Conservation (phyloP, 2,888 invertebrate genomes). For the Tribolium freemani region DNA sequence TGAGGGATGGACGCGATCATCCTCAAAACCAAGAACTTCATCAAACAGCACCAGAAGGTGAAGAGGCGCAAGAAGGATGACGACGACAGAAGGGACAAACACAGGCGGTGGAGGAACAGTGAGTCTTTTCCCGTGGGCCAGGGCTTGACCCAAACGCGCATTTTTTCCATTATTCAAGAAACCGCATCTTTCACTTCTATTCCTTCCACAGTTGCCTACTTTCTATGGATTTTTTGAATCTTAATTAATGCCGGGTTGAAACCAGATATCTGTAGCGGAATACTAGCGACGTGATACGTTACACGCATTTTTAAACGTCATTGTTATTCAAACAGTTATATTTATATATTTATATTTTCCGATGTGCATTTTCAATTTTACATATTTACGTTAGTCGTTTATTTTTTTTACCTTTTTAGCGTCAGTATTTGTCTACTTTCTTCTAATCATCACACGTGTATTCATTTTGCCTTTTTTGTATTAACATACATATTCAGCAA, state of each 20-base stretch:
- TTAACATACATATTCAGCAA: too few relatives aligned
- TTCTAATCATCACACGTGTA: too few relatives aligned
- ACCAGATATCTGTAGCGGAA: slow-evolving; percentile 11
- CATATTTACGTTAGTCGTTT: slow-evolving; percentile 29
- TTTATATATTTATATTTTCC: too few relatives aligned
- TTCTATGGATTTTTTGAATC: slow-evolving; percentile 35
- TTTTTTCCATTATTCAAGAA: slow-evolving; percentile 16
- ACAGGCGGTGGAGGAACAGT: slow-evolving; percentile 58
- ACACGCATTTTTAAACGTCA: neutral
- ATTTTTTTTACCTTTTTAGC: too few relatives aligned
- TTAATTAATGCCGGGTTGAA: slow-evolving; percentile 1
- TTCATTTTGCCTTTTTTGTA: too few relatives aligned
- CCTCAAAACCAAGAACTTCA: slow-evolving; percentile 60
- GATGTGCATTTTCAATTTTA: neutral
- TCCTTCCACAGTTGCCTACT: slow-evolving; percentile 31
- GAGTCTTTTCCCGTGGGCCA: slow-evolving; percentile 44
- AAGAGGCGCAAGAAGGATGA: slow-evolving; percentile 41
- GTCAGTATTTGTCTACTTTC: too few relatives aligned
- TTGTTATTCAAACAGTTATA: too few relatives aligned
- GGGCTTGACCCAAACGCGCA: neutral
- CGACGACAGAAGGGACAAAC: slow-evolving; percentile 47
- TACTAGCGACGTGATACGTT: neutral
- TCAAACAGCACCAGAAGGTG: slow-evolving; percentile 53
- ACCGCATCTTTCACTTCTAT: slow-evolving; percentile 39
- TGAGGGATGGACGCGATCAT: slow-evolving; percentile 57